Base-by-base conservation (phyloP, 2,797 vertebrate genomes). In the Neosalanx taihuensis region DNA sequence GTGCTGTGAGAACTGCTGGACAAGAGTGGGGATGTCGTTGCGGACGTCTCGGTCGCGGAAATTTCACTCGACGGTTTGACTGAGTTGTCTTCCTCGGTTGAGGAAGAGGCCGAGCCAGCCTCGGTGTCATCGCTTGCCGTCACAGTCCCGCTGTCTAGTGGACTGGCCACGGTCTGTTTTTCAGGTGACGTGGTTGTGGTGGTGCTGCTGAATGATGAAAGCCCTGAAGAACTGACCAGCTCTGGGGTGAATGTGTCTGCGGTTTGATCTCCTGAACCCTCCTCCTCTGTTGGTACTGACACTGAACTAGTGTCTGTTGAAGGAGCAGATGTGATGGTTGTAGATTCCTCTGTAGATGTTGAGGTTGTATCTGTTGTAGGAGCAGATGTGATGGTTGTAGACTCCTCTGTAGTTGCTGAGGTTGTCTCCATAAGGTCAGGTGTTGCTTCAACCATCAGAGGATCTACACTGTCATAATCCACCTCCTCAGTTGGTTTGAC, bases 221-320 rank as follows among this genome's bases (percentile, higher is more conserved):
- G 18, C 26, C 13, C 58, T 29, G 68, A 5, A 29, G 41, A 17
- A 9, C 9, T 46, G 41, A 62, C 63, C 5, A 41, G 31, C n/a
- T 57, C 60, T 49, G 20, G 53, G 26, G 18, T 75, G 9, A 58
- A 17, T 31, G 57, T 65, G 13, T 64, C n/a, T 9, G 18, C 4
- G 57, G 49, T 53, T 0, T 70, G 51, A 72, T 69, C 68, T 41
- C 65, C 77, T 31, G 78, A 76, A 10, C 53, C 69, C 65, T 82
- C 69, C 6, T 70, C 23, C 23, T 26, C 23, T 26, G 23, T 26
- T 26, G 23, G 23, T 26, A 26, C 23, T 26, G 23, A 26, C 23
- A 26, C 23, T 26, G 23, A 26, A 26, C 23, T 26, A 26, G 23
- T 26, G 23, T 26, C 23, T 26, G 23, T 26, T 26, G 23, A 26